Percentiles rank a stretch among this genome's conserved stretches.
Evolutionary conservation across 2,797 vertebrate genomes (phyloP).

Genomic region (Eulemur mongoz): DNA sequence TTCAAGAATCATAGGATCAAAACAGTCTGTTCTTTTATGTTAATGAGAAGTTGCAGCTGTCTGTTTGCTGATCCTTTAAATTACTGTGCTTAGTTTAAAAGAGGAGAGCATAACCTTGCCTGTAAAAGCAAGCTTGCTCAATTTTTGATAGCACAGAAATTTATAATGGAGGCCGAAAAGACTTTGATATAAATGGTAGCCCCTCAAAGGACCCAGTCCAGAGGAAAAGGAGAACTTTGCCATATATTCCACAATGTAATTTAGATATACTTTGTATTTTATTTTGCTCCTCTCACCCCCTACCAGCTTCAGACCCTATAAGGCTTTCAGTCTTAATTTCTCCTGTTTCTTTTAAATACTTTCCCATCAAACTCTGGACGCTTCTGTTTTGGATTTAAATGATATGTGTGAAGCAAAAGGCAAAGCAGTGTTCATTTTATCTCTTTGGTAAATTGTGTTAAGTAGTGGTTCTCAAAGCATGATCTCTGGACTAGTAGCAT

Average conservation of each 20-base stretch:
- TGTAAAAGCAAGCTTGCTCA: neutral
- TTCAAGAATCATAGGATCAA: slow-evolving; percentile 2
- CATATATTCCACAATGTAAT: neutral
- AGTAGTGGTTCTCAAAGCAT: neutral
- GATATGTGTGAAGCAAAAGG: neutral
- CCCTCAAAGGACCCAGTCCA: neutral
- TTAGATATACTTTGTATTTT: neutral
- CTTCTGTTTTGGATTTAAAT: neutral
- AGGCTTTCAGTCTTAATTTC: neutral
- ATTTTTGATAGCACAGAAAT: neutral
- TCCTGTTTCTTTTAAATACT: neutral
- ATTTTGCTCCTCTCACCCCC: neutral
- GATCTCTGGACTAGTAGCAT: neutral
- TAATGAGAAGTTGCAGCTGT: slow-evolving; percentile 48
- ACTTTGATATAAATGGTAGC: neutral
- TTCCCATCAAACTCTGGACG: neutral
- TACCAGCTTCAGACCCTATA: neutral
- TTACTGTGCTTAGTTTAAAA: slow-evolving; percentile 28
- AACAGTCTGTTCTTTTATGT: neutral
- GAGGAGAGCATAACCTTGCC: neutral
- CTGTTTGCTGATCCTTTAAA: slow-evolving; percentile 56
- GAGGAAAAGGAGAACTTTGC: neutral
- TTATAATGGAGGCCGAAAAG: neutral
- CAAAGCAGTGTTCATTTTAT: neutral
- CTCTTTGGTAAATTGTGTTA: neutral